phyloP scores from a whole-genome alignment of 2,797 vertebrate species.

The Gallirallus australis region DNA sequence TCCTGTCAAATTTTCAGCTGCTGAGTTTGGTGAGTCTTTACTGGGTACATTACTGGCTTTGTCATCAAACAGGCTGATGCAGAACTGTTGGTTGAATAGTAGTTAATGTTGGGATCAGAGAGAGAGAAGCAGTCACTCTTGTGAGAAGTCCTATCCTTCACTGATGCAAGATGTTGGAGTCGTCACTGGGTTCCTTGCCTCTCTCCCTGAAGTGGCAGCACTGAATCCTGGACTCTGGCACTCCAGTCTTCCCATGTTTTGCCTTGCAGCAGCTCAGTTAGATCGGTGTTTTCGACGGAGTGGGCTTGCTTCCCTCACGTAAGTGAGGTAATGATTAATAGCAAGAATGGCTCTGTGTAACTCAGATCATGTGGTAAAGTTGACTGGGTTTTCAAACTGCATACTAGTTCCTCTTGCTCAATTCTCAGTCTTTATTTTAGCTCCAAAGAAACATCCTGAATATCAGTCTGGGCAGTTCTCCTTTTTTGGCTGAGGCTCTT shows the following conservation, averaged over 20 bases:
- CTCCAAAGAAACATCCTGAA: background rate
- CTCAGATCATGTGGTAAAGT: background rate
- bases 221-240: background rate
- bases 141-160: background rate
- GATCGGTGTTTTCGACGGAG: background rate
- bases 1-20: background rate
- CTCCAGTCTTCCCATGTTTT: background rate
- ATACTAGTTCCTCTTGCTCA: background rate
- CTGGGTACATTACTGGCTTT: background rate
- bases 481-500: background rate
- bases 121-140: background rate
- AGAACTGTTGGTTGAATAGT: background rate
- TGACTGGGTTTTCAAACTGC: background rate
- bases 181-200: background rate
- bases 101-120: background rate
- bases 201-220: background rate
- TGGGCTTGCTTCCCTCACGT: background rate
- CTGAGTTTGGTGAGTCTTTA: background rate
- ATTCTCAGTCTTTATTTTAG: background rate
- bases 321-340: background rate
- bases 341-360: background rate
- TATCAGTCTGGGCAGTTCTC: background rate
- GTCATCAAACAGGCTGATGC: background rate
- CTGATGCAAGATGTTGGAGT: background rate
- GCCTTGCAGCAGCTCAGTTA: background rate